Base-by-base conservation (phyloP, 1,140 invertebrate species). In the Achatina immaculata region DNA sequence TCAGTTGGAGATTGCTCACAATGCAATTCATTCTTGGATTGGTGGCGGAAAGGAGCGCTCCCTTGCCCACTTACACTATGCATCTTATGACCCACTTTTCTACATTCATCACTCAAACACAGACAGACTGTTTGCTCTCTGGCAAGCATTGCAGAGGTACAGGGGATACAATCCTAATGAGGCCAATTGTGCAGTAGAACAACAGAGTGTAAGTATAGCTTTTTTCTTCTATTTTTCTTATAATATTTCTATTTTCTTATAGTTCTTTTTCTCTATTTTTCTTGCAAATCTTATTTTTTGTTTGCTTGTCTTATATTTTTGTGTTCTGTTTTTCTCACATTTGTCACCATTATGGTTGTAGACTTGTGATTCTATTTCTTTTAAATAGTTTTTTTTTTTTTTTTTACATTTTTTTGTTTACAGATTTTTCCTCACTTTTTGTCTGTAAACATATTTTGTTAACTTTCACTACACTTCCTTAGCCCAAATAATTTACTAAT, bases 1-100 rank as follows among this genome's bases (percentile, higher is more conserved):
- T 31, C 84, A 85, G 79, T 82, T 85, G 48, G 84, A 85, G 76
- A 80, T 85, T 16, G 69, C 79, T 38, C 82, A 83, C 74, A 83
- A 85, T 43, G 82, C 79, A 24, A 80, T 85, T 34, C 82, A 83
- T 48, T n/a, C 58, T 19, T 85, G 84, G 84, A 34, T 83, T 31
- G 84, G 84, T 14, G 84, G 84, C 6, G 38, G 16, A n/a, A 38
- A 82, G 38, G 45, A 40, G n/a, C 71, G 83, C 81, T 82, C 80
- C 40, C 75, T 85, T 65, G 80, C 72, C 14, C 84, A 85, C 55
- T 81, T 85, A 0, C 84, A 85, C 51, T 85, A 69, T 48, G 82
- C 84, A 0, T 82, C 84, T 6, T 85, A 83, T 28, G 84, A 85
- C 58, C 84, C 84, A 21, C 58, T 72, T 1, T 85, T 85, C 76